phyloP scores from a whole-genome alignment of 2,888 invertebrate genomes.

The Cephus rjabovi region DNA sequence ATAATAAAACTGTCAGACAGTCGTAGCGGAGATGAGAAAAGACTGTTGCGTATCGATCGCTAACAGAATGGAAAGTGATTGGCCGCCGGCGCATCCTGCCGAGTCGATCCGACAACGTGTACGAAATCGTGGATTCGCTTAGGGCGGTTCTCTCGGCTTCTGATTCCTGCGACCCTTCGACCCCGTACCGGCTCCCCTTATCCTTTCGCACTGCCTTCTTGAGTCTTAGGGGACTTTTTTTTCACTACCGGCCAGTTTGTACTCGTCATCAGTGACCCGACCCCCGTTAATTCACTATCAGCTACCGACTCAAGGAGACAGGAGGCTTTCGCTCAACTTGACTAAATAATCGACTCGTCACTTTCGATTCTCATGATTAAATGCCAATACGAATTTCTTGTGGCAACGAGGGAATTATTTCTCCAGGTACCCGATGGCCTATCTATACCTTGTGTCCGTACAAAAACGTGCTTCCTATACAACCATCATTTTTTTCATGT shows the following conservation, averaged over 20 bases:
- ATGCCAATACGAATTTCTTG: neutral
- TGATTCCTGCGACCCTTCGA: slow-evolving; percentile 1
- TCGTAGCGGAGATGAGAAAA: neutral
- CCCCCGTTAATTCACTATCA: slow-evolving; percentile 1
- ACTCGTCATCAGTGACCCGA: slow-evolving; percentile 11
- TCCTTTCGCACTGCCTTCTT: neutral
- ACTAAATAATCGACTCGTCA: slow-evolving; percentile 36
- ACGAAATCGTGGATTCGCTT: neutral
- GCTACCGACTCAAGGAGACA: neutral
- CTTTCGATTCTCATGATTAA: slow-evolving; percentile 15
- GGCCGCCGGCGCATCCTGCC: neutral
- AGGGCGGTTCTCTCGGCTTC: neutral
- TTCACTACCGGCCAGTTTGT: slow-evolving; percentile 16
- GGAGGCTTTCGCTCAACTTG: slow-evolving; percentile 16
- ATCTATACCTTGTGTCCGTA: neutral
- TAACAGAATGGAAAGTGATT: neutral
- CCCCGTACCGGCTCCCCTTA: neutral
- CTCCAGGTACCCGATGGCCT: neutral
- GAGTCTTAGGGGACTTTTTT: slow-evolving; percentile 5
- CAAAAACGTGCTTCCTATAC: neutral
- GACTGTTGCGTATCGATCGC: neutral
- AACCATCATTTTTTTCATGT: neutral
- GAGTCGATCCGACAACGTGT: neutral
- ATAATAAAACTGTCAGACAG: neutral
- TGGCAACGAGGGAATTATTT: neutral